Evolutionary conservation across 2,888 invertebrate genomes (phyloP), one percentile per base, ranked within the genome.

Genomic region (Lymantria monacha): DNA sequence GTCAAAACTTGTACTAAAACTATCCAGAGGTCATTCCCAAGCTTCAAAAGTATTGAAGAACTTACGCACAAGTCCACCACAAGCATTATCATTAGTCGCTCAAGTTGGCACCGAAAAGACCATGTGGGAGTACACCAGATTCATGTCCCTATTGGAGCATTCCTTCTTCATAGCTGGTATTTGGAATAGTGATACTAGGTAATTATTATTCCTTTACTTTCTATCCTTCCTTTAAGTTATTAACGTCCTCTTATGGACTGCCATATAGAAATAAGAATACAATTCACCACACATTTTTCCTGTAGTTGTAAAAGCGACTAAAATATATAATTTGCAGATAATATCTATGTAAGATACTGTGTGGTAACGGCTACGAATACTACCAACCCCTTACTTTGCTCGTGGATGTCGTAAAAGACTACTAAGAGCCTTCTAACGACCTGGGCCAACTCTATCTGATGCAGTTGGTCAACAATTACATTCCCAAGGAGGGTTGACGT

Each of bases 1-100:
- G 22, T 87, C 90, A 0, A 90, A 89, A 49, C 51, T 92, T 8
- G 89, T 92, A 0, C 74, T 91, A 0, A 90, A 90, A 54, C 66
- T 92, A 0, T 89, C 92, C 0, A 69, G 91, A 0, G 92, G 92
- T 0, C 89, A 89, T 56, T 91, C 91, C 0, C 91, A 90, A 64
- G 77, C 89, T 0, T 61, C 76, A 0, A 89, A 88, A 66, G 89
- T 91, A 0, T 59, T 91, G 0, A 84, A 86, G 53, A 90, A 89
- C 49, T 69, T 91, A 0, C 74, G 80, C 0, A 69, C 83, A 0
- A 83, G 87, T 58, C 85, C 89, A 0, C 83, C 88, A 0, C 91
- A 91, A 63, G 85, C 87, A 0, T 46, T 91, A 11, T 91, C 90
- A 0, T 58, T 92, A 46, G 79, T 87, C 0, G 91, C 89, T 0